Conservation (phyloP, 2,113 vertebrate species). For the Anseranas semipalmata region DNA sequence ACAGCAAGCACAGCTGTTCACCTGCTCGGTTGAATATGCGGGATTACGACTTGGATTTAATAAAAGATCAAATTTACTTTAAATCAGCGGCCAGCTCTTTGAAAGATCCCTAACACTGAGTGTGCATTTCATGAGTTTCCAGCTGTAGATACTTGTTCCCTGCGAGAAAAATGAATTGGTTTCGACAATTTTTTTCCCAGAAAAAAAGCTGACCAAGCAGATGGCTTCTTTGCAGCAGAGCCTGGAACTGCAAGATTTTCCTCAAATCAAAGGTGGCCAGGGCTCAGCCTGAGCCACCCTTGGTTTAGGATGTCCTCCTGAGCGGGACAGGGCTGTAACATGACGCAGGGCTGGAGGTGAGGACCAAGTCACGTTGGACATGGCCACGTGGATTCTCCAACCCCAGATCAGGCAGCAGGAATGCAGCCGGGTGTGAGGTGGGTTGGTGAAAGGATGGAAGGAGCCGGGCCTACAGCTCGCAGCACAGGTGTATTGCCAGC, state of each 20-base stretch:
- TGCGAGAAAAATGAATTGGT: conserved; percentile 15
- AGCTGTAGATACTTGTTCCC: conserved; percentile 41
- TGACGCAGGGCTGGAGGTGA: background rate
- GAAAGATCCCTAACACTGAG: background rate
- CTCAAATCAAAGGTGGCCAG: background rate
- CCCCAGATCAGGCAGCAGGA: background rate
- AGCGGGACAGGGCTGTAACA: background rate
- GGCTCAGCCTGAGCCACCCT: background rate
- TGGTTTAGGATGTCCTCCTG: background rate
- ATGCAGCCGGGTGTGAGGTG: background rate
- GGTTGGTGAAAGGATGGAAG: background rate
- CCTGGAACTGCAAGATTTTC: background rate
- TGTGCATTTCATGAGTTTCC: conserved; percentile 5
- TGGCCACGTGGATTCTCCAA: background rate
- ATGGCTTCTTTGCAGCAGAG: background rate
- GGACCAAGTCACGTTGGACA: background rate
- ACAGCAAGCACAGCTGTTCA: background rate
- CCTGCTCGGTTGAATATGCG: background rate
- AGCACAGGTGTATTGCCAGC: background rate
- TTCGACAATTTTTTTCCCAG: background rate
- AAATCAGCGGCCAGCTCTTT: background rate
- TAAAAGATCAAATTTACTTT: background rate
- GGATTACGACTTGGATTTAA: background rate
- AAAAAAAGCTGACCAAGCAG: conserved; percentile 20
- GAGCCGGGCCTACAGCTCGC: background rate